Evolutionary conservation across 2,797 vertebrate species (phyloP), one percentile per base, ranked within the genome.

Genomic region (Aselliscus stoliczkanus): DNA sequence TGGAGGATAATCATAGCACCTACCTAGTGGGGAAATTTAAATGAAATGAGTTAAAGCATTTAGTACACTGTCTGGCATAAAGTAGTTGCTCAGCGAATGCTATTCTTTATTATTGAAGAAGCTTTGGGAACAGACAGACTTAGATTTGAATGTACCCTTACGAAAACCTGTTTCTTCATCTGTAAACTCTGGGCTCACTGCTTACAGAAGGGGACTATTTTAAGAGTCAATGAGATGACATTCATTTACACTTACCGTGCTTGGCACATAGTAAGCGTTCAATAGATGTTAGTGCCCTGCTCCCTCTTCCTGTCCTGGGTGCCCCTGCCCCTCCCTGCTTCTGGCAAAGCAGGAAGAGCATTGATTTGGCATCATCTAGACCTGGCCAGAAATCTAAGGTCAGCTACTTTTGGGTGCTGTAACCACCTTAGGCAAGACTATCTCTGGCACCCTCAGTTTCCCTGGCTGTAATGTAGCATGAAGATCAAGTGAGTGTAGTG

Each of bases 121-220:
- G 8, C 54, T 93, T 88, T 86, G 64, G 52, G 85, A 52, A 37
- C n/a, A 52, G 72, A 54, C 39, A 80, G 88, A 92, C 69, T 86
- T 83, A 34, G 79, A 82, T 92, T 42, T 83, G 79, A 95, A 92
- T 80, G 58, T 82, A 56, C 39, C 14, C 50, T 93, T 70, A 77
- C 25, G 52, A 93, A 80, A 77, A 62, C 58, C 54, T 64, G 29
- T 62, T 65, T 64, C 47, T 50, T 88, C 77, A 31, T 90, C n/a
- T 58, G 50, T 88, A 72, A 54, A 56, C 52, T 80, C 65, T 83
- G 73, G 77, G 77, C 50, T 93, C 9, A 20, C 65, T 88, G 62
- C 17, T 93, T 67, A 42, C 7, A 9, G 34, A 85, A 90, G 42
- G 62, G 27, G 50, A 47, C 42, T 72, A 42, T 60, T 77, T 39